A percentile compares a stretch with the other conserved stretches of the same genome.
phyloP scores from a whole-genome alignment of 1,140 invertebrate genomes.

The Phymorhynchus buccinoides region DNA sequence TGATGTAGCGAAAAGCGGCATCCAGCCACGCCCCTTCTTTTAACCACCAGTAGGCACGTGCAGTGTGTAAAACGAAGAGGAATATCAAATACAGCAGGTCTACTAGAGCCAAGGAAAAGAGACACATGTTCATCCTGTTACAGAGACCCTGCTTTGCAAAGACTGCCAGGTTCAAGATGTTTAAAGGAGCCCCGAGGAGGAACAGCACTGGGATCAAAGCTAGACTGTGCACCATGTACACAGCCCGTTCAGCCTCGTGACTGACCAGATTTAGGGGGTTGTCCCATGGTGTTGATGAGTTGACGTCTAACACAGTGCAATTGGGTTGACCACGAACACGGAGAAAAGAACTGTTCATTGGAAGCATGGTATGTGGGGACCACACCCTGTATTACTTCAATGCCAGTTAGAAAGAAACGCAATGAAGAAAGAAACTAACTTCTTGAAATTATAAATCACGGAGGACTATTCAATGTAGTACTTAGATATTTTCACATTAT shows the following conservation, averaged over 20 bases:
- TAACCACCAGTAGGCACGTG: not conserved
- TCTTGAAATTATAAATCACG: no score
- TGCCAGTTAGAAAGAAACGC: no score
- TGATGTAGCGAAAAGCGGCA: not conserved
- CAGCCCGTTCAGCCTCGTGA: not conserved
- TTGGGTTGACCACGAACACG: no score
- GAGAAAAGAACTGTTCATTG: no score
- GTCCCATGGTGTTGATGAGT: not conserved
- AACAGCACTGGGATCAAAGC: not conserved
- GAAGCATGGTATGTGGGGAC: no score
- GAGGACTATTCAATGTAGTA: no score
- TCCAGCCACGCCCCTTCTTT: not conserved
- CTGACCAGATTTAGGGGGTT: not conserved
- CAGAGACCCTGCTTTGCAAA: not conserved
- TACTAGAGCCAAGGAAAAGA: not conserved
- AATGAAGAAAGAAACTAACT: no score
- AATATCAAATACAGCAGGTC: not conserved
- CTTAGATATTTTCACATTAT: no score
- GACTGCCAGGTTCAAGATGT: not conserved
- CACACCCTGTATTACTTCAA: no score
- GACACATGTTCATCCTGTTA: constrained; percentile 22
- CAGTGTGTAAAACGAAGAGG: not conserved
- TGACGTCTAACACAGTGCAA: not conserved
- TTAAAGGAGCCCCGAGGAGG: not conserved
- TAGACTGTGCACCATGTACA: not conserved